A percentile compares a stretch with the other conserved stretches of the same genome.
phyloP scores from a whole-genome alignment of 2,888 invertebrate genomes.

The Leucophenga montana region DNA sequence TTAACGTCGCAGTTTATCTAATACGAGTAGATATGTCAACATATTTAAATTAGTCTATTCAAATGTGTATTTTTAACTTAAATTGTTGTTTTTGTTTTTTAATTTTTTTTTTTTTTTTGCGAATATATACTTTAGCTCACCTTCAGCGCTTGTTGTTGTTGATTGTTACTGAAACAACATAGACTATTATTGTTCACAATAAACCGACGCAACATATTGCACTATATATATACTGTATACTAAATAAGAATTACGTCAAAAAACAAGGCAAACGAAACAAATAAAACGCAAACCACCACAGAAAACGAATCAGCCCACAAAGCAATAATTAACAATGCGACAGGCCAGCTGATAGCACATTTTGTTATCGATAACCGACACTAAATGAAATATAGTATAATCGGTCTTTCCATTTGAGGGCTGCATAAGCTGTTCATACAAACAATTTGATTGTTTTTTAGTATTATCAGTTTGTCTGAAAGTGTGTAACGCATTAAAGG shows the following conservation, averaged over 20 bases:
- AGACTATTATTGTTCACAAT: conserved; percentile 39
- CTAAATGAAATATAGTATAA: no score
- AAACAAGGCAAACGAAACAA: conserved; percentile 31
- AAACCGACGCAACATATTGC: conserved; percentile 50
- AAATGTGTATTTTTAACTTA: background rate
- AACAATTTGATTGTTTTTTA: no score
- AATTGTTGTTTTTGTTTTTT: background rate
- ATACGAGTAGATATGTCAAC: background rate
- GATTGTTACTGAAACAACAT: conserved; percentile 36
- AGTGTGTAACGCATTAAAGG: no score
- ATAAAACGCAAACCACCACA: conserved; percentile 16
- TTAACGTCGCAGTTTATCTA: background rate
- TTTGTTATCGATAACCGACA: no score
- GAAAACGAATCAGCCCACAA: conserved; percentile 18
- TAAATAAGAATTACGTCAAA: conserved; percentile 30
- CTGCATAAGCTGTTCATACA: no score
- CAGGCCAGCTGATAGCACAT: conserved; percentile 10
- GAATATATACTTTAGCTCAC: conserved; percentile 43
- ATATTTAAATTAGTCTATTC: no score
- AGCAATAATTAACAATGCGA: conserved; percentile 34
- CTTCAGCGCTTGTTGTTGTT: conserved; percentile 51
- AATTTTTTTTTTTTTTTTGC: background rate
- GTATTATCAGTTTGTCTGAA: no score
- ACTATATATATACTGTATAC: background rate
- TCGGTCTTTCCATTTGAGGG: no score